Evolutionary conservation across 2,888 invertebrate genomes (phyloP).

Genomic region (Apotomis turbidana): DNA sequence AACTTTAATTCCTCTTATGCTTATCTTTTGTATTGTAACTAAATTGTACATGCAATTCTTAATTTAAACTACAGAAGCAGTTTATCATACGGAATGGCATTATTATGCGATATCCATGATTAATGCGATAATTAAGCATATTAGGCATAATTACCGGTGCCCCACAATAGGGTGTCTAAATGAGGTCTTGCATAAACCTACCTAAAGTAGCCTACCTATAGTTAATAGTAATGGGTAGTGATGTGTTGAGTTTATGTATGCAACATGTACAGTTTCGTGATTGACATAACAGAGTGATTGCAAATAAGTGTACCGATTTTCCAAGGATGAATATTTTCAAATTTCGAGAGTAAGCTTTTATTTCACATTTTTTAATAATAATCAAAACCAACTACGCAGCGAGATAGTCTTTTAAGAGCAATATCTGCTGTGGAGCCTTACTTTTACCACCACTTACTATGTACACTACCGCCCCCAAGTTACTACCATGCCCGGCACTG

Average conservation of each 20-base stretch:
- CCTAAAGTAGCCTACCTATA: constrained; percentile 5
- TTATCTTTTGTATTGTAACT: no score
- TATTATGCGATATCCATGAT: constrained; percentile 37
- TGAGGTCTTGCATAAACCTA: constrained; percentile 9
- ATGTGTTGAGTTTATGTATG: background rate
- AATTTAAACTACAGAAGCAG: constrained; percentile 11
- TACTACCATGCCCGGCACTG: constrained; percentile 6
- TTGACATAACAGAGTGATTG: no score
- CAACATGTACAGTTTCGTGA: no score
- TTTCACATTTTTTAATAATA: background rate
- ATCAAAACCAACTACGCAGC: background rate
- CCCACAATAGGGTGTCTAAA: constrained; percentile 28
- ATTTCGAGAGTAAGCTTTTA: no score
- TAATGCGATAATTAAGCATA: constrained; percentile 37
- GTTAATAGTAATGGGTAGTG: background rate
- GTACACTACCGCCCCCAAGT: constrained; percentile 12
- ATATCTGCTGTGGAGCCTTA: background rate
- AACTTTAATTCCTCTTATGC: no score
- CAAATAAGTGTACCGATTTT: background rate
- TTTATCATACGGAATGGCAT: constrained; percentile 33
- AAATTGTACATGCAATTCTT: constrained; percentile 1
- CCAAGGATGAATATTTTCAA: no score
- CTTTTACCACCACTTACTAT: constrained; percentile 2
- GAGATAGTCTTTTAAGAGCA: background rate
- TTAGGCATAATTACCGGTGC: constrained; percentile 36